These are phyloP conservation scores for Erebia epiphron DNA, from an alignment of 2,888 invertebrate species.

Conservation along the genomic window DNA sequence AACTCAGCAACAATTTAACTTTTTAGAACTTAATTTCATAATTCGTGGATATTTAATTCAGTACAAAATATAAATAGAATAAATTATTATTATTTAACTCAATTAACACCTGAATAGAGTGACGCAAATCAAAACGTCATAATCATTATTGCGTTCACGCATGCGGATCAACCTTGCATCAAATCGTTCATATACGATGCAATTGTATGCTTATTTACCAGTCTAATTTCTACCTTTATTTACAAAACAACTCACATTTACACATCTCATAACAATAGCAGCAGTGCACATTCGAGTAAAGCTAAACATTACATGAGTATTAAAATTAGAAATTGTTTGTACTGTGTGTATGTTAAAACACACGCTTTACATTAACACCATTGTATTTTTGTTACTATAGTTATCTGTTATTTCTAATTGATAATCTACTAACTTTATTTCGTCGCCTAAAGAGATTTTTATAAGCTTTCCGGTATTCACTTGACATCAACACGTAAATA, in stretches of 20 bases:
- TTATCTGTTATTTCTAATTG: slow-evolving; percentile 36
- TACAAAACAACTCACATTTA: slow-evolving; percentile 23
- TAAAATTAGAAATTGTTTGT: slow-evolving; percentile 12
- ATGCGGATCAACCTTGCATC: neutral
- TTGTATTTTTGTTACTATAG: slow-evolving; percentile 18
- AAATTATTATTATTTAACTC: too few relatives aligned
- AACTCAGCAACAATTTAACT: too few relatives aligned
- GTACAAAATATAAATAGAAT: too few relatives aligned
- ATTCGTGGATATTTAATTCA: too few relatives aligned
- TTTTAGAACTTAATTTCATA: too few relatives aligned
- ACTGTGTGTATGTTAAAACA: neutral
- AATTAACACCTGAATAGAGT: too few relatives aligned
- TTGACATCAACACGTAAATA: slow-evolving; percentile 97
- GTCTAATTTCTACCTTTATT: slow-evolving; percentile 24
- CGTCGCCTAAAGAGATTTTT: slow-evolving; percentile 87
- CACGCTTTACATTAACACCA: slow-evolving; percentile 8
- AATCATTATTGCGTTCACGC: neutral
- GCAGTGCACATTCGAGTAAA: slow-evolving; percentile 18
- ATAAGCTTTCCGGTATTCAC: slow-evolving; percentile 94
- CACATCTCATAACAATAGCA: slow-evolving; percentile 17
- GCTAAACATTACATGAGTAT: slow-evolving; percentile 35
- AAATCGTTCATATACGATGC: neutral
- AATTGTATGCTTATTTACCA: slow-evolving; percentile 1
- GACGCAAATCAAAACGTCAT: neutral
- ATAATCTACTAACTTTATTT: slow-evolving; percentile 46